Percentiles rank a stretch among this genome's conserved stretches.
These are phyloP conservation scores for Medauroidea extradentata DNA, from an alignment of 1,140 invertebrate genomes.

Conservation along the genomic window DNA sequence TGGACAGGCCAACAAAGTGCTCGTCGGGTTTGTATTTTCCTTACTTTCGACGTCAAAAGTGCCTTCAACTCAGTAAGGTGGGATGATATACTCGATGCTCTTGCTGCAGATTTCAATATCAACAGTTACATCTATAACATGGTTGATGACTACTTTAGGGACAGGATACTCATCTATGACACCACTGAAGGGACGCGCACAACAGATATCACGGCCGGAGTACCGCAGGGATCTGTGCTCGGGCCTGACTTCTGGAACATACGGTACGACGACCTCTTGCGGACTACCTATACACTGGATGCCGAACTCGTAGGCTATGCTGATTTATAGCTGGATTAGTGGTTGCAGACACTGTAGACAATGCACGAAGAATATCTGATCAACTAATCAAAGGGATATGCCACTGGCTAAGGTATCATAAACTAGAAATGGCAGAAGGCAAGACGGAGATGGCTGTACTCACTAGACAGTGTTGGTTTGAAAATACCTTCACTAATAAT, in stretches of 20 bases:
- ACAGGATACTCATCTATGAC: slow-evolving; percentile 8
- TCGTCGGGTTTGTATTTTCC: slow-evolving; percentile 1
- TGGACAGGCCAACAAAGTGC: neutral
- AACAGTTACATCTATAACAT: too few species aligned
- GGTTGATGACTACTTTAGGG: too few species aligned
- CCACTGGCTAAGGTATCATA: slow-evolving; percentile 15
- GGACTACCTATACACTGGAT: slow-evolving; percentile 15
- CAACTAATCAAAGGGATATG: slow-evolving; percentile 14
- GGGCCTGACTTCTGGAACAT: slow-evolving; percentile 35
- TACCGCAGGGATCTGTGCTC: slow-evolving; percentile 36
- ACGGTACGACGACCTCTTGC: slow-evolving; percentile 30
- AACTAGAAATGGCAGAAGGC: neutral
- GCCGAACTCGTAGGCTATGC: slow-evolving; percentile 23
- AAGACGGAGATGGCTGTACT: neutral
- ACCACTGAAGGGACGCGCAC: slow-evolving; percentile 4
- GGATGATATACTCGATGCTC: slow-evolving; percentile 18
- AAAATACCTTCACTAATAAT: neutral
- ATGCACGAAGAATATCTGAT: slow-evolving; percentile 11
- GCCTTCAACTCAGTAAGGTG: slow-evolving; percentile 27
- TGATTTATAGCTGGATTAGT: slow-evolving; percentile 29
- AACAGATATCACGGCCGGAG: slow-evolving; percentile 24
- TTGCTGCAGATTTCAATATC: too few species aligned
- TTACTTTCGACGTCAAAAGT: slow-evolving; percentile 26
- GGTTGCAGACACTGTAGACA: neutral
- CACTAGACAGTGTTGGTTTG: neutral